phyloP scores from a whole-genome alignment of 2,797 vertebrate species.

The Platyrinchus mystaceus region DNA sequence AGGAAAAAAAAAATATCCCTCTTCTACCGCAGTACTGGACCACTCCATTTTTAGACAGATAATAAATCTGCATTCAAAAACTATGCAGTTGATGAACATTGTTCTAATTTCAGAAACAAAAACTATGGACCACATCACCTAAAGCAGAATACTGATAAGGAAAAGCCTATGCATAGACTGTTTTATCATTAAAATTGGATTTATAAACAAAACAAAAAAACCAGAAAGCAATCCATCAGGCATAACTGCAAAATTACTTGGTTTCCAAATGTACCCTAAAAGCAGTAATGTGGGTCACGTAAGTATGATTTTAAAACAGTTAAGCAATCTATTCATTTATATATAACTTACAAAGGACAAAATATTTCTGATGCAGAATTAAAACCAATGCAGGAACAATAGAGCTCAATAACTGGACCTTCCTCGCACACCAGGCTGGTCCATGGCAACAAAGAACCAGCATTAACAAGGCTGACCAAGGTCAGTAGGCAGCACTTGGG shows the following conservation, averaged over 20 bases:
- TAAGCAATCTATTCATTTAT: background rate
- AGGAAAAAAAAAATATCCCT: background rate
- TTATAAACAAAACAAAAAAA: no score
- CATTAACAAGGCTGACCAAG: background rate
- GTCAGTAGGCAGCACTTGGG: background rate
- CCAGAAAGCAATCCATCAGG: background rate
- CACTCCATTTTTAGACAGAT: background rate
- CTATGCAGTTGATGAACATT: background rate
- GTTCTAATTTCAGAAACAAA: background rate
- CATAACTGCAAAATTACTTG: background rate
- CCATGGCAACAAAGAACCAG: background rate
- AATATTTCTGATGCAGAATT: background rate
- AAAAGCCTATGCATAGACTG: background rate
- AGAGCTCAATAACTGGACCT: background rate
- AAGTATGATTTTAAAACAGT: background rate
- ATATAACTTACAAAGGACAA: background rate
- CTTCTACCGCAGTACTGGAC: background rate
- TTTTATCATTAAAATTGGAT: background rate
- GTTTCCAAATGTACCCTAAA: background rate
- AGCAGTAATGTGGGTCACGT: accelerated
- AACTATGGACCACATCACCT: background rate
- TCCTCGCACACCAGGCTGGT: background rate
- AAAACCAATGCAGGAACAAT: background rate
- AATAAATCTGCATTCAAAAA: background rate
- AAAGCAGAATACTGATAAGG: background rate